Base-by-base conservation (phyloP, 1,140 invertebrate genomes). In the Eumaeus atala region DNA sequence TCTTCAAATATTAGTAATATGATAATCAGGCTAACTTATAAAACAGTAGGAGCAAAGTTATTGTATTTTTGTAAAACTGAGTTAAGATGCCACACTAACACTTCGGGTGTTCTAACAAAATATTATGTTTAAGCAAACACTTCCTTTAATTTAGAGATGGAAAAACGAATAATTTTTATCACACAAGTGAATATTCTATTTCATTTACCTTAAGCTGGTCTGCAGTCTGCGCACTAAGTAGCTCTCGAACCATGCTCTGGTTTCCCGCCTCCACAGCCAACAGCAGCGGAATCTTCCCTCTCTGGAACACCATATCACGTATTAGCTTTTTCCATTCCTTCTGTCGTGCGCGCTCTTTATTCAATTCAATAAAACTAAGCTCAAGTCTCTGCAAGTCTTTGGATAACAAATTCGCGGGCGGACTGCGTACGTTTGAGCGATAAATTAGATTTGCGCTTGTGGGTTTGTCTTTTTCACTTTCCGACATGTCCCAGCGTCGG, bases 231-330 rank as follows among this genome's bases (percentile, higher is more conserved):
- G 94, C 91, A 71, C 93, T 90, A 51, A 99, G 89, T 16, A 99
- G 90, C 87, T 98, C 97, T 62, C 94, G 91, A 70, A 95, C 95
- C 90, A 98, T 96, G 51, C 94, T 94, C 75, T 96, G 93, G 86
- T 98, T 98, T 10, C 97, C 97, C 35, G 93, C 93, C 80, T 98
- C 96, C 51, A 98, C 93, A 28, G 97, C 96, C 66, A 97, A 87
- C 71, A 98, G 92, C 65, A 99, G 88, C 61, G 97, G 97, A 68
- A 98, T 95, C 85, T 95, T 96, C 56, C 97, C 97, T 84, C 92
- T 93, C 96, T 97, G 89, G 48, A 88, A 90, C 72, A 84, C 82
- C 82, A 88, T 75, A 80, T 87, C 84, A 66, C 85, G 73, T 67
- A 88, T 88, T 88, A 89, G 63, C 73, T 84, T 86, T 78, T 84